Conservation (phyloP, 1,140 invertebrate species). For the Luehdorfia chinensis region DNA sequence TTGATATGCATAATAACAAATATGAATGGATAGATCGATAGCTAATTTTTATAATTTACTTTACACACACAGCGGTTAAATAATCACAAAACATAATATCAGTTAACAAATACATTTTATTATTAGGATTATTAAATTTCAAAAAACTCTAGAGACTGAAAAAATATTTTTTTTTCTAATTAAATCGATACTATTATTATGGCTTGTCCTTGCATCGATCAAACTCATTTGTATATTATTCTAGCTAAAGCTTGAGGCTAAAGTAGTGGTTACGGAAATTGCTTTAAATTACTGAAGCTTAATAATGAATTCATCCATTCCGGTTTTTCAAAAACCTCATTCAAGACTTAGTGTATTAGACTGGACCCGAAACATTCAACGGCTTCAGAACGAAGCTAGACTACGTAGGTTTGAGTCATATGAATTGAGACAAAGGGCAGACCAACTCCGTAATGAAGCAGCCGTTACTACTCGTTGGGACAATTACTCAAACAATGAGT, state of each 20-base stretch:
- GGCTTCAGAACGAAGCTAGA: slow-evolving; percentile 82
- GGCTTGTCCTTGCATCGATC: background rate
- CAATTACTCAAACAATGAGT: slow-evolving; percentile 87
- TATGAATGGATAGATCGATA: no score
- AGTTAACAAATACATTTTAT: no score
- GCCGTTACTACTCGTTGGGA: slow-evolving; percentile 90
- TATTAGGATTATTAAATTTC: background rate
- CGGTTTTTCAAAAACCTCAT: slow-evolving; percentile 82
- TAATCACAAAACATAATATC: no score
- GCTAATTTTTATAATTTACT: no score
- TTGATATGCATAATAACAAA: background rate
- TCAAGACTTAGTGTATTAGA: slow-evolving; percentile 82
- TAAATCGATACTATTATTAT: no score
- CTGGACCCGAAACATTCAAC: slow-evolving; percentile 85
- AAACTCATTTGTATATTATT: background rate
- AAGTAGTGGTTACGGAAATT: no score
- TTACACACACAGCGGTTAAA: no score
- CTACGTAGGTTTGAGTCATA: slow-evolving; percentile 80
- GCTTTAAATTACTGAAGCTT: no score
- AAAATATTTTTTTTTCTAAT: no score
- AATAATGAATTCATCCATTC: slow-evolving; percentile 67
- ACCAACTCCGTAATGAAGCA: slow-evolving; percentile 87
- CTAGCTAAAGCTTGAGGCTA: no score
- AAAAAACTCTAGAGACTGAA: background rate
- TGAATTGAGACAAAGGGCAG: slow-evolving; percentile 83